Evolutionary conservation across 2,888 invertebrate species (phyloP).

Genomic region (Miltochrista miniata): DNA sequence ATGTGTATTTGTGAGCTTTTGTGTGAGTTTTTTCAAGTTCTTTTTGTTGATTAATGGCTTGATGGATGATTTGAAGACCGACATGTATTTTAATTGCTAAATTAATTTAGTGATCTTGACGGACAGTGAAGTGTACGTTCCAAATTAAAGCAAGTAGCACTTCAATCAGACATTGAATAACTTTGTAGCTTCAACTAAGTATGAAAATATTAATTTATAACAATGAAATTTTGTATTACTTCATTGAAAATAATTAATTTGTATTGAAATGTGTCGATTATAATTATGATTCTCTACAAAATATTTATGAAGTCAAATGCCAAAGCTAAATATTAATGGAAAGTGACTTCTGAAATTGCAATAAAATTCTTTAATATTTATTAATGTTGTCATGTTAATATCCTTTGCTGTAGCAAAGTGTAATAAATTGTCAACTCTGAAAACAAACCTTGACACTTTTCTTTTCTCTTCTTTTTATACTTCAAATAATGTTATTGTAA

Average conservation of each 20-base stretch:
- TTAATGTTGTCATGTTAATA: conserved; percentile 13
- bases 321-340: conserved; percentile 10
- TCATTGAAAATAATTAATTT: neutral
- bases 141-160: neutral
- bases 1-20: conserved; percentile 61
- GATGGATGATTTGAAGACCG: conserved; percentile 46
- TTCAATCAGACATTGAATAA: neutral
- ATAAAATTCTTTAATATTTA: conserved; percentile 11
- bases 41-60: conserved; percentile 65
- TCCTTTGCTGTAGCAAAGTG: conserved; percentile 5
- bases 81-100: conserved; percentile 38
- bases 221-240: neutral
- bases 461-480: neutral
- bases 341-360: conserved; percentile 11
- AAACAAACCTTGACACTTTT: neutral
- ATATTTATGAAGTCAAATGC: conserved; percentile 4
- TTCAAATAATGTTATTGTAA: neutral
- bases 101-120: conserved; percentile 17
- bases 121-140: neutral
- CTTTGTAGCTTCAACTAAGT: too few relatives aligned
- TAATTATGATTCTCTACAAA: too few relatives aligned
- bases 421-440: neutral
- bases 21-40: conserved; percentile 51
- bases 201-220: too few relatives aligned
- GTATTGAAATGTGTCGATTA: too few relatives aligned